Conservation (phyloP, 1,140 invertebrate genomes). For the Sycophaga agraensis region DNA sequence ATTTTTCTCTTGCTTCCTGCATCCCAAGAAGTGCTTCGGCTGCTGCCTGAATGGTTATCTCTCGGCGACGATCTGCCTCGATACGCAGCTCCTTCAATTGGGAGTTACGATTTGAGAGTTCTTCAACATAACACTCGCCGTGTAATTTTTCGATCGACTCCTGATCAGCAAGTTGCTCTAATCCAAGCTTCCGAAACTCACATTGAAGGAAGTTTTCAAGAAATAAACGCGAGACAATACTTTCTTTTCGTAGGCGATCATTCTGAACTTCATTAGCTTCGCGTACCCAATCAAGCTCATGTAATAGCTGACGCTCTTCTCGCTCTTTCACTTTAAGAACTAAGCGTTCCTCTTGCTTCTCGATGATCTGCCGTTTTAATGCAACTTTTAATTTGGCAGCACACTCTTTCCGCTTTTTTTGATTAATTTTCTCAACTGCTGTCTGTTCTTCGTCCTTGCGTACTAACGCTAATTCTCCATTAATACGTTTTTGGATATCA, state of each 20-base stretch:
- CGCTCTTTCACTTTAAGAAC: constrained; percentile 28
- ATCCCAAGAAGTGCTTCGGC: constrained; percentile 32
- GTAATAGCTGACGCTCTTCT: constrained; percentile 34
- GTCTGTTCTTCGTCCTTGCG: too few species aligned
- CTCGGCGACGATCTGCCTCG: too few species aligned
- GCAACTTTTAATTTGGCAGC: constrained; percentile 30
- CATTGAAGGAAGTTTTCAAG: constrained; percentile 32
- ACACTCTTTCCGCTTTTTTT: too few species aligned
- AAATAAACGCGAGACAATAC: constrained; percentile 26
- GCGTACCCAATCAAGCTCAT: constrained; percentile 33
- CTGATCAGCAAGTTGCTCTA: constrained; percentile 2
- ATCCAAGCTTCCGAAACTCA: constrained; percentile 30
- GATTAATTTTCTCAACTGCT: too few species aligned
- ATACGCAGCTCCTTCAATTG: too few species aligned
- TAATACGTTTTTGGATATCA: constrained; percentile 30
- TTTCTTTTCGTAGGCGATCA: constrained; percentile 19
- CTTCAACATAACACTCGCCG: constrained; percentile 24
- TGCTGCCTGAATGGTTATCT: constrained; percentile 27
- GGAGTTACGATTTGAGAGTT: too few species aligned
- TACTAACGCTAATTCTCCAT: too few species aligned
- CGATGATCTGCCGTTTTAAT: constrained; percentile 35
- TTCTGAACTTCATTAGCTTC: constrained; percentile 33
- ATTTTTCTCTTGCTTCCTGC: constrained; percentile 29
- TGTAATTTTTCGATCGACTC: constrained; percentile 21
- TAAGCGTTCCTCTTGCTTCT: constrained; percentile 28